Base-by-base conservation (phyloP, 2,797 vertebrate species). In the Myotis daubentonii region DNA sequence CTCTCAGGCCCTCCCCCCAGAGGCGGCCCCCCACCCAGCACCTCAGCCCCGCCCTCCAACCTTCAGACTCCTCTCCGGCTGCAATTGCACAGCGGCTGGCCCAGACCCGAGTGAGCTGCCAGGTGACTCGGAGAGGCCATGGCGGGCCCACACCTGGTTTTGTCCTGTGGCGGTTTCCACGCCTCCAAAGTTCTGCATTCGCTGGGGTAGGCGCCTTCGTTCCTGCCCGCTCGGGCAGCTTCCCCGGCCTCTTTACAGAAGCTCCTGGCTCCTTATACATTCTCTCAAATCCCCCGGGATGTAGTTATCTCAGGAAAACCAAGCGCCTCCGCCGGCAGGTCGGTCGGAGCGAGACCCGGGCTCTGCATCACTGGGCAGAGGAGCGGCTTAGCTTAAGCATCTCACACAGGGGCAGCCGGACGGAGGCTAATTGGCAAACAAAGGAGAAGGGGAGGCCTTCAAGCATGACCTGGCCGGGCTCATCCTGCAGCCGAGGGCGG, bases 381-480 rank as follows among this genome's bases (percentile, higher is more conserved):
- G 5, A 78, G 36, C 66, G 3, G 55, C 72, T 96, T 94, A 75
- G 82, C 65, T 91, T 71, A 91, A 95, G 80, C 76, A 82, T 87
- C 76, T 30, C 13, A 30, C 60, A 30, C 28, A 15, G 25, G 47
- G 33, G 8, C 20, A 86, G 74, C 60, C 30, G 4, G 30, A 8
- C 19, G 13, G 72, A 94, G 65, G 87, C 78, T 97, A 93, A 96
- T 83, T 96, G 95, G 96, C 86, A 97, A 82, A 88, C 66, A 53
- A 92, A 79, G 72, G 87, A 65, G 62, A 82, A 79, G 6, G 38
- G 38, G 28, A 90, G 41, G 62, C 33, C 28, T 16, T 82, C 62
- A 41, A 88, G 91, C 81, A 0, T 92, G 89, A 82, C 72, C 57
- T 25, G 55, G 51, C 57, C 17, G 33, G n/a, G 80, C 79, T 76